phyloP scores from a whole-genome alignment of 2,113 vertebrate species.

The Elgaria multicarinata region DNA sequence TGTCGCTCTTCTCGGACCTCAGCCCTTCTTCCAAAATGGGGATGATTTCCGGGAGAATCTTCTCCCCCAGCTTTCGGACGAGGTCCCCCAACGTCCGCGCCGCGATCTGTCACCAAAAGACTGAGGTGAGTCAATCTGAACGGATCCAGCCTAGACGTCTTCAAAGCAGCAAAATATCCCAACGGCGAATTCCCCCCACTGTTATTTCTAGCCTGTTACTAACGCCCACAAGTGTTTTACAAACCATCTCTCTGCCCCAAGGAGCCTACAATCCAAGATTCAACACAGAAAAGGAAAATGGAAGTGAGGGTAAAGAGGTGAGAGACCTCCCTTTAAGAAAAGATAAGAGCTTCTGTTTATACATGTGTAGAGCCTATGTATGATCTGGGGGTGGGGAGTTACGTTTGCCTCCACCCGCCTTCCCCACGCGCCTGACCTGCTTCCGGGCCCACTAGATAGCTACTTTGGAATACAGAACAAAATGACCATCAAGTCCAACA shows the following conservation, averaged over 20 bases:
- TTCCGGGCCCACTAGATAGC: not conserved
- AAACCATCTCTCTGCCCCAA: not conserved
- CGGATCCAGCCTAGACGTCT: not conserved
- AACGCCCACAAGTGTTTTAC: not conserved
- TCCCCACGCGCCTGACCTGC: not conserved
- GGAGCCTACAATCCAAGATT: not conserved
- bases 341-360: not conserved
- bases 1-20: slow-evolving; percentile 93
- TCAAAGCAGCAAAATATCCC: not conserved
- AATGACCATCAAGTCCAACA: not conserved
- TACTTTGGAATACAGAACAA: not conserved
- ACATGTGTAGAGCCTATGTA: not conserved
- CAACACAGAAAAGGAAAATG: not conserved
- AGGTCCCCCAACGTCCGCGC: slow-evolving; percentile 96
- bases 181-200: not conserved
- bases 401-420: not conserved
- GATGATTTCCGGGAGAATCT: slow-evolving; percentile 98
- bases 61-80: slow-evolving; percentile 97
- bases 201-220: not conserved
- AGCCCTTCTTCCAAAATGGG: slow-evolving; percentile 96
- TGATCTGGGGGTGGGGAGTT: too few relatives aligned
- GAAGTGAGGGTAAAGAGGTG: not conserved
- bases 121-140: not conserved
- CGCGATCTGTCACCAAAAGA: slow-evolving; percentile 84
- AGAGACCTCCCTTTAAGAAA: too few relatives aligned